Percentiles rank a stretch among this genome's conserved stretches.
These are phyloP conservation scores for Crocuta crocuta DNA, from an alignment of 2,113 vertebrate species.

Conservation along the genomic window DNA sequence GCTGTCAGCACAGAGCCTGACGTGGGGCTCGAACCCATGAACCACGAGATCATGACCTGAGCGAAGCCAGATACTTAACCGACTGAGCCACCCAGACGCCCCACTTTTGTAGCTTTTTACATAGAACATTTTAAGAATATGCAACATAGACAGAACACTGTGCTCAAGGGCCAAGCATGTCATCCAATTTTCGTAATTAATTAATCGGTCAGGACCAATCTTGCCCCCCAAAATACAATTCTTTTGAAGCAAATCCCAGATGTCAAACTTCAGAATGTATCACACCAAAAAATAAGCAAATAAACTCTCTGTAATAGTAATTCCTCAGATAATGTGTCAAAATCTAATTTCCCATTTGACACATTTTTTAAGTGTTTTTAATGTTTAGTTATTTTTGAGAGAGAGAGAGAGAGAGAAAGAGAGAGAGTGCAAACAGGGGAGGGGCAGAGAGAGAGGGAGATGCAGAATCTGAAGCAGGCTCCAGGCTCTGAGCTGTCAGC, in stretches of 20 bases:
- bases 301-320: not conserved
- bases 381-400: too few species aligned
- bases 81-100: too few species aligned
- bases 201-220: not conserved
- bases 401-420: too few species aligned
- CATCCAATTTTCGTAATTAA: not conserved
- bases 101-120: not conserved
- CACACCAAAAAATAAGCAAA: not conserved
- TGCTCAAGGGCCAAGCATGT: not conserved
- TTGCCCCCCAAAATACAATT: not conserved
- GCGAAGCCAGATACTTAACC: too few species aligned
- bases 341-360: not conserved
- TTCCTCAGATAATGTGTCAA: conserved; percentile 10
- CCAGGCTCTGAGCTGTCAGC: too few species aligned
- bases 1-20: too few species aligned
- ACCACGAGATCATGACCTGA: too few species aligned
- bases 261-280: not conserved
- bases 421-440: too few species aligned
- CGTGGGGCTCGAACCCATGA: too few species aligned
- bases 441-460: too few species aligned
- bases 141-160: not conserved
- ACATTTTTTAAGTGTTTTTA: not conserved
- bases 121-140: not conserved
- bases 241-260: not conserved
- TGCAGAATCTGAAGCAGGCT: too few species aligned